Evolutionary conservation across 1,140 invertebrate genomes (phyloP).

Genomic region (Formica exsecta): DNA sequence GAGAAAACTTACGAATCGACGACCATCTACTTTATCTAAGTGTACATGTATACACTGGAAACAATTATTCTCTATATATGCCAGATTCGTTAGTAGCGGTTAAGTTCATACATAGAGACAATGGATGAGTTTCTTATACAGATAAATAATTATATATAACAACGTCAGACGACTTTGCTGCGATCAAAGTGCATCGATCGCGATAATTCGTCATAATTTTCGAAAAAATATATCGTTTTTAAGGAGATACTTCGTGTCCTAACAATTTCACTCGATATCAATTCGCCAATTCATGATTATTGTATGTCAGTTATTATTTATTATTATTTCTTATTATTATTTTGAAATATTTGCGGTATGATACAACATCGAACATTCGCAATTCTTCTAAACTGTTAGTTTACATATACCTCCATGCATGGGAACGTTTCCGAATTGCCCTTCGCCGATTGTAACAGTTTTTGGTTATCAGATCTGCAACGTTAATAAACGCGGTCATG

Average conservation of each 20-base stretch:
- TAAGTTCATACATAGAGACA: conserved; percentile 43
- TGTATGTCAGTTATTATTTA: not conserved
- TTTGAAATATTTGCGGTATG: conserved; percentile 8
- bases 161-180: not conserved
- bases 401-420: not conserved
- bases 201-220: not conserved
- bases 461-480: conserved; percentile 3
- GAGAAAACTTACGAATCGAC: conserved; percentile 26
- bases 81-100: conserved; percentile 44
- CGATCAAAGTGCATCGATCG: conserved; percentile 1
- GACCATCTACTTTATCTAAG: conserved; percentile 57
- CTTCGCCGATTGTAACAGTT: not conserved
- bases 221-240: not conserved
- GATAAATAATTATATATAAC: conserved; percentile 37
- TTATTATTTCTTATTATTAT: too few species aligned
- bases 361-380: conserved; percentile 7
- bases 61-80: conserved; percentile 34
- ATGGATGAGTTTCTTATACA: conserved; percentile 25
- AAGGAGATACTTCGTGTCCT: not conserved
- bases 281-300: conserved; percentile 2
- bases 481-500: not conserved
- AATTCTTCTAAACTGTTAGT: conserved; percentile 22
- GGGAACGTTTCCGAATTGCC: not conserved
- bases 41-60: conserved; percentile 48
- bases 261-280: not conserved